Evolutionary conservation across 1,140 invertebrate species (phyloP).

Genomic region (Drosophila erecta): DNA sequence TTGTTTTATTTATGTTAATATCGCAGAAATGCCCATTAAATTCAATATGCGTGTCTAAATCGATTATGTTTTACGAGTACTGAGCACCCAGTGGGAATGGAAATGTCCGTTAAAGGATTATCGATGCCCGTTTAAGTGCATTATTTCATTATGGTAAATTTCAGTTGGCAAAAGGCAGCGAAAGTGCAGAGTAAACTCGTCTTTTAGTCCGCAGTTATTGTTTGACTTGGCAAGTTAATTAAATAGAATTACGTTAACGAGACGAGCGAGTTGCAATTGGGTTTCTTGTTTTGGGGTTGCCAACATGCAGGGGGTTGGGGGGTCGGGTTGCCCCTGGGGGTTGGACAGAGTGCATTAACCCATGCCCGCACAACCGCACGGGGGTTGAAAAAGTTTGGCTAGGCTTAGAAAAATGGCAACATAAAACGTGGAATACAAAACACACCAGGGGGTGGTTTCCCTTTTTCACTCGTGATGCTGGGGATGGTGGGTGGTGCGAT

Average conservation of each 20-base stretch:
- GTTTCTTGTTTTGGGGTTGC: slow-evolving; percentile 13
- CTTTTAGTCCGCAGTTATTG: slow-evolving; percentile 3
- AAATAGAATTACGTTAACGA: slow-evolving; percentile 70
- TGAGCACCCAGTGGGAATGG: background rate
- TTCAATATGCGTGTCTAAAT: background rate
- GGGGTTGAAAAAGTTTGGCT: slow-evolving; percentile 68
- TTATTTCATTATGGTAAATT: slow-evolving; percentile 20
- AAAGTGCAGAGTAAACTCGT: slow-evolving; percentile 13
- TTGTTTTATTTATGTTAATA: no score
- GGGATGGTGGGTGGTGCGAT: slow-evolving; percentile 48
- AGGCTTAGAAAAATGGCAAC: slow-evolving; percentile 34
- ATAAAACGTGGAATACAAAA: slow-evolving; percentile 12
- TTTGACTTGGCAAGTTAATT: slow-evolving; percentile 66
- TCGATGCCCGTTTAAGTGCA: slow-evolving; percentile 16
- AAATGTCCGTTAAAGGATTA: slow-evolving; percentile 9
- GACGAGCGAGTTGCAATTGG: slow-evolving; percentile 12
- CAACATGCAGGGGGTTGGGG: background rate
- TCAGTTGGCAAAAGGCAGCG: background rate
- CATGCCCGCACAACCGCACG: slow-evolving; percentile 42
- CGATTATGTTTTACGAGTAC: background rate
- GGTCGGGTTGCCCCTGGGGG: slow-evolving; percentile 30
- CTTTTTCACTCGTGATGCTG: slow-evolving; percentile 19
- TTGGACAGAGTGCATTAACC: slow-evolving; percentile 87
- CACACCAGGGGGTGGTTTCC: slow-evolving; percentile 34
- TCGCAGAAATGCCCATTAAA: no score